Conservation (phyloP, 2,797 vertebrate genomes). For the Thamnophis elegans region DNA sequence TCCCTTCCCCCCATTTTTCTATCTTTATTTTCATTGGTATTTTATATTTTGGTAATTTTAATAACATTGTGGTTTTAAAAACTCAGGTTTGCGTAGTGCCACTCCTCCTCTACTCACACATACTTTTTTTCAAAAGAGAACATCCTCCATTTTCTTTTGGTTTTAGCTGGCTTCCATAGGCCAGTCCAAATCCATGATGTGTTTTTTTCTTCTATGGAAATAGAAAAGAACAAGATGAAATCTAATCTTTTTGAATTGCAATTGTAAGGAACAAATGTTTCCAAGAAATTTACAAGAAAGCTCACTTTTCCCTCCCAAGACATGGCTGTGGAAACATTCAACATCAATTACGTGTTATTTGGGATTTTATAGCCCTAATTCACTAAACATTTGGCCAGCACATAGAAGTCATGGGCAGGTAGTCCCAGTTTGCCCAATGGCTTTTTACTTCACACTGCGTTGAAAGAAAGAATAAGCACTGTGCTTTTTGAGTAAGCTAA, state of each 20-base stretch:
- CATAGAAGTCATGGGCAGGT: background rate
- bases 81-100: background rate
- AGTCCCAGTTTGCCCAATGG: background rate
- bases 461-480: background rate
- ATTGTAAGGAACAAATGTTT: background rate
- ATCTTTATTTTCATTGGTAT: background rate
- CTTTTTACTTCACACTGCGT: background rate
- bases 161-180: background rate
- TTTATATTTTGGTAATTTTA: background rate
- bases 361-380: background rate
- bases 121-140: background rate
- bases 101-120: background rate
- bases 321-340: background rate
- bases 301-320: fast-evolving
- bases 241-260: background rate
- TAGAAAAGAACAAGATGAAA: background rate
- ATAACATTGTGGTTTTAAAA: background rate
- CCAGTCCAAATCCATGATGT: background rate
- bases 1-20: background rate
- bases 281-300: background rate
- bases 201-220: background rate
- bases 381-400: fast-evolving
- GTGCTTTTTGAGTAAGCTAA: background rate
- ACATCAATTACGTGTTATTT: background rate
- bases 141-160: background rate